Base-by-base conservation (phyloP, 2,888 invertebrate species). In the Phlogophora meticulosa region DNA sequence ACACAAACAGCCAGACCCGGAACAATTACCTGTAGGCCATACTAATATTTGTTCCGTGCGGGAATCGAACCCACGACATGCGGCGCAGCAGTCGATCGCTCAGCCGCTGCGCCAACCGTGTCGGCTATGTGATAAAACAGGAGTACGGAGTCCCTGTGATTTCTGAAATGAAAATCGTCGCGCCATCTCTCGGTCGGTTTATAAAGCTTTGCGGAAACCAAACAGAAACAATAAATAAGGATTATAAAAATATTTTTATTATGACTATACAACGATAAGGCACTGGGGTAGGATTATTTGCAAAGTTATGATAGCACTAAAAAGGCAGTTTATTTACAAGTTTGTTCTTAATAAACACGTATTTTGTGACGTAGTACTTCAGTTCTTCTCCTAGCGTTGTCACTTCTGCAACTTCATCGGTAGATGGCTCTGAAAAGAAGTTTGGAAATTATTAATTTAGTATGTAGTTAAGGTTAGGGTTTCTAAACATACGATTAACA, bases 281-380 rank as follows among this genome's bases (percentile, higher is more conserved):
- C 73, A 78, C 69, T 55, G 0, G 28, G n/a, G 5, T 28, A 4
- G 28, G 9, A 46, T 40, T 61, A 67, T n/a, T 63, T 69, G 66
- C 51, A 65, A 24, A 42, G 3, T 71, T 59, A 34, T 42, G n/a
- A 48, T 38, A 36, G 46, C 15, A 66, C 43, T 71, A 76, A 34
- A 74, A 87, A 51, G 87, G 83, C 7, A 93, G 61, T 72, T 87
- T 92, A 63, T 90, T 90, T 0, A 84, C 79, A 11, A 91, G 65
- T 75, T 87, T 90, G 75, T 94, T 94, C 56, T 88, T 91, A 20
- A 94, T 72, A 70, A 81, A 91, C 0, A 84, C 88, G 67, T 94
- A 95, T 82, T 92, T 95, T 0, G 94, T 94, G 34, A 77, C 80
- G 59, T 94, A 88, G 51, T 93, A 95, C 57, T 92, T 93, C 1